Conservation (phyloP, 2,113 vertebrate species). For the Cichladusa arquata region DNA sequence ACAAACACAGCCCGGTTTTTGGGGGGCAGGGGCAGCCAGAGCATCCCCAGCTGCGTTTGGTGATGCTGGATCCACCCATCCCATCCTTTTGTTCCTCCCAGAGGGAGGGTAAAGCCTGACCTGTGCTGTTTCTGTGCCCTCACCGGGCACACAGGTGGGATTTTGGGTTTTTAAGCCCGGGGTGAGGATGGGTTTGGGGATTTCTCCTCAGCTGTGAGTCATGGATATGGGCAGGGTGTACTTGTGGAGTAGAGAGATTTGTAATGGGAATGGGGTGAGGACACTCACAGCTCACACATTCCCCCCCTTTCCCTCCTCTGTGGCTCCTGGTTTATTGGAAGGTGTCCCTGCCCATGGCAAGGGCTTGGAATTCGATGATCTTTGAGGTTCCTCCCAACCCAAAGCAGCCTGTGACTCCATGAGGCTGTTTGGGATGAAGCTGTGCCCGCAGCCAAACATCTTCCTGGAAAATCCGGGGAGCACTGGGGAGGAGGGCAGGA, state of each 20-base stretch:
- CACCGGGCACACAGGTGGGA: background rate
- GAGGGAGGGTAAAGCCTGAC: accelerated
- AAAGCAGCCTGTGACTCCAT: background rate
- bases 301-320: background rate
- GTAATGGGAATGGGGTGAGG: background rate
- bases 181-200: background rate
- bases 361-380: background rate
- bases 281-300: accelerated
- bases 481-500: accelerated
- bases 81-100: accelerated
- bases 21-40: background rate
- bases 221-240: accelerated
- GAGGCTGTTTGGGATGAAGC: accelerated
- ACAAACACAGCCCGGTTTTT: accelerated
- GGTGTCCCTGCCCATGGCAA: background rate
- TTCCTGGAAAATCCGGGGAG: background rate
- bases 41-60: background rate
- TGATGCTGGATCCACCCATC: accelerated
- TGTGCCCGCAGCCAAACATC: background rate
- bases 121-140: background rate
- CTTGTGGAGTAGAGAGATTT: background rate
- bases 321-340: background rate
- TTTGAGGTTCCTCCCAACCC: background rate
- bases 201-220: background rate
- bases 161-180: background rate